Conservation (phyloP, 2,797 vertebrate genomes). For the Sciurus carolinensis region DNA sequence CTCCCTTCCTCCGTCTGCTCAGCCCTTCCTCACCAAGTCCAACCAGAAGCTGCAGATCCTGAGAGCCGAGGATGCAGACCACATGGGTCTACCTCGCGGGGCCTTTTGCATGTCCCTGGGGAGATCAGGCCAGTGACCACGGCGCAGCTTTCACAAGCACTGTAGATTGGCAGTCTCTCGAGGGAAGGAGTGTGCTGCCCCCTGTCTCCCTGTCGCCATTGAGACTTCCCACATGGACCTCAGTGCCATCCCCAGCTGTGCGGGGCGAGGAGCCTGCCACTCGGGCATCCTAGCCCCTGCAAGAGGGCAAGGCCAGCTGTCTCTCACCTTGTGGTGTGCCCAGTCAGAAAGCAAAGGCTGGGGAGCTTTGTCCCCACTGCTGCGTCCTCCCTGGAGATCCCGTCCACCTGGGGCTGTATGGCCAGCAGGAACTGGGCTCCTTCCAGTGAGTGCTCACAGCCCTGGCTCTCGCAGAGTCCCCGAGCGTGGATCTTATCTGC, state of each 20-base stretch:
- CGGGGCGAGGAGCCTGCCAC: not conserved
- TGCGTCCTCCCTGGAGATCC: not conserved
- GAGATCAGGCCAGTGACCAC: fast-evolving
- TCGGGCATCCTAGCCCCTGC: no score
- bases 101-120: not conserved
- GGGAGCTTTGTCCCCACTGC: fast-evolving
- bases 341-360: not conserved
- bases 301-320: fast-evolving
- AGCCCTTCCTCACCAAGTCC: not conserved
- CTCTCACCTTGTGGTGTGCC: fast-evolving
- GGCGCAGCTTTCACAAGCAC: fast-evolving
- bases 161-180: fast-evolving
- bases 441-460: fast-evolving
- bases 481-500: fast-evolving
- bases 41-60: not conserved
- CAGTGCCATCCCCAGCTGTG: fast-evolving
- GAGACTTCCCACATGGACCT: fast-evolving
- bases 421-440: fast-evolving
- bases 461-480: fast-evolving
- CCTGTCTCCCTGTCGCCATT: fast-evolving
- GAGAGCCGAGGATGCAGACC: fast-evolving
- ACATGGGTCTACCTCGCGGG: fast-evolving
- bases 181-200: not conserved
- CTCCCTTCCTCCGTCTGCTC: not conserved
- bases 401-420: not conserved